These are phyloP conservation scores for Hypomecis punctinalis DNA, from an alignment of 2,888 invertebrate genomes.

Conservation along the genomic window DNA sequence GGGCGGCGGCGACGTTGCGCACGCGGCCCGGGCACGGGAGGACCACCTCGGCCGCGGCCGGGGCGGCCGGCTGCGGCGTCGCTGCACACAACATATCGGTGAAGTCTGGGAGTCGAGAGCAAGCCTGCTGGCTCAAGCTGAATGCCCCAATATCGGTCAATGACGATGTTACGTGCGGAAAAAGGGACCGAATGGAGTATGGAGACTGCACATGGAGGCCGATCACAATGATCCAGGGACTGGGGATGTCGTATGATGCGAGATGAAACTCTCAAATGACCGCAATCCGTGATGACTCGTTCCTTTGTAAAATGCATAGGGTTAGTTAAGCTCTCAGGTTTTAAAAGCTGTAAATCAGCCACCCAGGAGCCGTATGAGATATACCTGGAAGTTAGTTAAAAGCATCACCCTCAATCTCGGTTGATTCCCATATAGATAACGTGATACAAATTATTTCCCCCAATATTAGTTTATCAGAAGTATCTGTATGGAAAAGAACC, in stretches of 20 bases:
- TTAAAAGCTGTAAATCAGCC: conserved; percentile 6
- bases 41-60: conserved; percentile 67
- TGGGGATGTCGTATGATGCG: neutral
- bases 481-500: conserved; percentile 38
- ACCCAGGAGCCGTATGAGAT: conserved; percentile 31
- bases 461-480: conserved; percentile 43
- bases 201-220: conserved; percentile 1
- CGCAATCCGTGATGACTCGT: neutral
- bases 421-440: conserved; percentile 20
- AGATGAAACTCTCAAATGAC: conserved; percentile 2
- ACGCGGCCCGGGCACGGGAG: conserved; percentile 78
- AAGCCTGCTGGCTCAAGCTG: conserved; percentile 4
- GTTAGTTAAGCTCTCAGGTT: conserved; percentile 13
- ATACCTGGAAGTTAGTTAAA: conserved; percentile 61
- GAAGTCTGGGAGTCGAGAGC: conserved; percentile 17
- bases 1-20: conserved; percentile 62
- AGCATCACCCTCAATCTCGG: conserved; percentile 69
- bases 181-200: conserved; percentile 1
- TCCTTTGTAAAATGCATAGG: conserved; percentile 13
- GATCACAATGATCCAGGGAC: neutral
- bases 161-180: conserved; percentile 7
- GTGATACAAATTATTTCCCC: neutral
- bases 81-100: conserved; percentile 41
- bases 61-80: conserved; percentile 44
- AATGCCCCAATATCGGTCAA: conserved; percentile 2